phyloP scores from a whole-genome alignment of 2,888 invertebrate genomes.

The Drosophila suboccidentalis region DNA sequence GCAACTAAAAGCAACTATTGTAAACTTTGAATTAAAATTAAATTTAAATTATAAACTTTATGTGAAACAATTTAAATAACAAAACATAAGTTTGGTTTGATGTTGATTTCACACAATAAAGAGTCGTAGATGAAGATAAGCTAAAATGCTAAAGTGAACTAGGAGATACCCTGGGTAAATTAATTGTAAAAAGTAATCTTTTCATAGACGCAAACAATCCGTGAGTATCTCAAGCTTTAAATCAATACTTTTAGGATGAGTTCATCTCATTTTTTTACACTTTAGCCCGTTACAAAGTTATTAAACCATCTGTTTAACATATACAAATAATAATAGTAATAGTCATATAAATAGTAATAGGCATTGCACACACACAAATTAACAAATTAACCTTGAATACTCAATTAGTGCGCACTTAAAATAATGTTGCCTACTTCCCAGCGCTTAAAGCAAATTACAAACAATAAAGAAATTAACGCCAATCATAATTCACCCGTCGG shows the following conservation, averaged over 20 bases:
- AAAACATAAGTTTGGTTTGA: not conserved
- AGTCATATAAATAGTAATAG: not conserved
- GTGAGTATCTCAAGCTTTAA: not conserved
- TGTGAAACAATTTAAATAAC: not conserved
- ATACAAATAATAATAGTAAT: not conserved
- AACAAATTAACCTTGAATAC: not conserved
- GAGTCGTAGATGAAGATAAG: not conserved
- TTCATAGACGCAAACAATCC: not conserved
- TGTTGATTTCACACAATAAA: not conserved
- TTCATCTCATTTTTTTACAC: too few relatives aligned
- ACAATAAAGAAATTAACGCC: slow-evolving; percentile 30
- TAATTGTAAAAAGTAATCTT: too few relatives aligned
- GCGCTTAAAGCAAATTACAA: slow-evolving; percentile 31
- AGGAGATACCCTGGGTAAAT: not conserved
- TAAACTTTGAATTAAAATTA: not conserved
- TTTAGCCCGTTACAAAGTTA: not conserved
- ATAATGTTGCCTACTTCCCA: slow-evolving; percentile 37
- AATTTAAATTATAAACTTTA: not conserved
- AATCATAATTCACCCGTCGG: slow-evolving; percentile 37
- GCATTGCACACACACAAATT: not conserved
- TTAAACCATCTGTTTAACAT: not conserved
- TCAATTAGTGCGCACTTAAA: slow-evolving; percentile 12
- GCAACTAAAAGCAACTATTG: not conserved
- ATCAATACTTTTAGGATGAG: too few relatives aligned
- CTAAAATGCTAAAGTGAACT: not conserved